Conservation (phyloP, 2,888 invertebrate genomes). For the Drosophila formosana region DNA sequence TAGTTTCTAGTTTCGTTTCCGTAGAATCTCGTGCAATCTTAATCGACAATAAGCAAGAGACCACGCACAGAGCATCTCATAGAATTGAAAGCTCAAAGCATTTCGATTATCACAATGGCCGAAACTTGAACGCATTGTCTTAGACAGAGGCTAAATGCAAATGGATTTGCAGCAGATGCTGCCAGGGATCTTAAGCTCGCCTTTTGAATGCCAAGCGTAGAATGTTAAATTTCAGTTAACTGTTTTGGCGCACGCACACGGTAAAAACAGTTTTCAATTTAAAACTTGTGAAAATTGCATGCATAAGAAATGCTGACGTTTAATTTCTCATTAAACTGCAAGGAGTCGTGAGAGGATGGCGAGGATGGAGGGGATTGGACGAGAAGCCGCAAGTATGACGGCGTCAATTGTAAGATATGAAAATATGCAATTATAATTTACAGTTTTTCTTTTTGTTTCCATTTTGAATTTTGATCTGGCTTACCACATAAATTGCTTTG, state of each 20-base stretch:
- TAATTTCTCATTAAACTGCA: conserved; percentile 72
- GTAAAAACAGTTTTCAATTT: conserved; percentile 56
- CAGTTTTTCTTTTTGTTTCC: conserved; percentile 57
- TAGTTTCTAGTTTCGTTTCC: background rate
- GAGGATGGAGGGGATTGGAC: background rate
- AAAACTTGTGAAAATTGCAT: conserved; percentile 65
- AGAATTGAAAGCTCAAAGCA: conserved; percentile 6
- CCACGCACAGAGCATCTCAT: background rate
- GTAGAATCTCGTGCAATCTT: background rate
- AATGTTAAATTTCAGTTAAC: conserved; percentile 32
- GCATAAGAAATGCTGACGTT: conserved; percentile 62
- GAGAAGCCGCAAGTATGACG: conserved; percentile 46
- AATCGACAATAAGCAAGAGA: background rate
- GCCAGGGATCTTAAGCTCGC: conserved; percentile 6
- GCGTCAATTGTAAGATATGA: conserved; percentile 83
- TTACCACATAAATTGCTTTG: conserved; percentile 45
- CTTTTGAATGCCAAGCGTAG: conserved; percentile 16
- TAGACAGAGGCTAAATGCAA: conserved; percentile 20
- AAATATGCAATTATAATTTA: conserved; percentile 85
- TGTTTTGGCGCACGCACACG: conserved; percentile 2
- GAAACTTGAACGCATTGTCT: conserved; percentile 12
- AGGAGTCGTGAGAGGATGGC: background rate
- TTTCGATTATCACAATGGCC: conserved; percentile 25
- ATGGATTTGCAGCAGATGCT: conserved; percentile 35
- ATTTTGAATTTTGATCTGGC: conserved; percentile 42